Evolutionary conservation across 2,888 invertebrate species (phyloP).

Genomic region (Trilocha varians): DNA sequence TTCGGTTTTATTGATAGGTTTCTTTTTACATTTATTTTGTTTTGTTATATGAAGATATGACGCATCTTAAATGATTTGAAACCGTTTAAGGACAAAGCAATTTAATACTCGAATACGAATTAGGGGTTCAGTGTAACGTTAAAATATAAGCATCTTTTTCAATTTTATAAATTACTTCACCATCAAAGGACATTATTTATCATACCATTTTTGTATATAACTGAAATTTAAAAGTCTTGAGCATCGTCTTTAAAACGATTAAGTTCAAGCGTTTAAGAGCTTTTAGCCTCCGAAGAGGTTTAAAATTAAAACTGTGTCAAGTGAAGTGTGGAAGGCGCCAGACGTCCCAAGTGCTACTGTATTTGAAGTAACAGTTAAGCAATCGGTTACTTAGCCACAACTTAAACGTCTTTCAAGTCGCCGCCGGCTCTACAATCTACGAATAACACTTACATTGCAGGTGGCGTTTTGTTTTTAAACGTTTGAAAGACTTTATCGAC

Average conservation of each 20-base stretch:
- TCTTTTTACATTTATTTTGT: constrained; percentile 62
- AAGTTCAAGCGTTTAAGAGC: constrained; percentile 6
- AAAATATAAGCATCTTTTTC: no score
- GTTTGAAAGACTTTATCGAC: constrained; percentile 3
- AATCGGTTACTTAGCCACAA: constrained; percentile 9
- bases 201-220: no score
- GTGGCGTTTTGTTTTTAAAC: not conserved
- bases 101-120: no score
- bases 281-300: constrained; percentile 5
- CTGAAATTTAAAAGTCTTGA: no score
- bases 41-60: constrained; percentile 23
- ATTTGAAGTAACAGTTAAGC: constrained; percentile 17
- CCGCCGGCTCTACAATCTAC: constrained; percentile 11
- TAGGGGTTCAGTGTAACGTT: no score
- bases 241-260: no score
- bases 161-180: no score
- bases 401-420: constrained; percentile 21
- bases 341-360: constrained; percentile 21
- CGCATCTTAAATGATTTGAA: constrained; percentile 4
- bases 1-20: constrained; percentile 71
- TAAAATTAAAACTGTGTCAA: constrained; percentile 10
- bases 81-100: constrained; percentile 3
- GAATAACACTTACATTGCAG: not conserved
- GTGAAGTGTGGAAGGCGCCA: constrained; percentile 24
- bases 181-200: no score